These are phyloP conservation scores for Baronia brevicornis DNA, from an alignment of 2,888 invertebrate genomes.

Conservation along the genomic window DNA sequence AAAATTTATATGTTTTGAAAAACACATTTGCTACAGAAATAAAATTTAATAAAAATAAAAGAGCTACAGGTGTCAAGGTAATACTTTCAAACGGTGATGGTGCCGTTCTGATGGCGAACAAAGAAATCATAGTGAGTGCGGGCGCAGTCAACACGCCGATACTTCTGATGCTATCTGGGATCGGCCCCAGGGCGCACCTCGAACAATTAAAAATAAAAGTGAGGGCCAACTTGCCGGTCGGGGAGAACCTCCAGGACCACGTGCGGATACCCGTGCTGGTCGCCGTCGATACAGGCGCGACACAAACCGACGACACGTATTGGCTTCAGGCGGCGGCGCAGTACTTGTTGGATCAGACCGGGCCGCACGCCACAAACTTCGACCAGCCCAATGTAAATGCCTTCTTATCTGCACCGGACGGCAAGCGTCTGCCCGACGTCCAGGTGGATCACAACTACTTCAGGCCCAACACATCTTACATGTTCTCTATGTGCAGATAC, in stretches of 20 bases:
- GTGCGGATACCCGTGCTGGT: constrained; percentile 59
- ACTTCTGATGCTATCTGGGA: constrained; percentile 54
- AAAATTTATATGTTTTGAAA: constrained; percentile 52
- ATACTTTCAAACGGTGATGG: constrained; percentile 33
- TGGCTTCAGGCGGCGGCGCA: constrained; percentile 53
- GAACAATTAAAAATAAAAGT: constrained; percentile 41
- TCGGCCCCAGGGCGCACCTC: constrained; percentile 48
- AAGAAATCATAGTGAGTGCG: constrained; percentile 55
- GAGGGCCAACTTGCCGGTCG: constrained; percentile 47
- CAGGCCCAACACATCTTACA: constrained; percentile 48
- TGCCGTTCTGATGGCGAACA: constrained; percentile 38
- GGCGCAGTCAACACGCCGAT: constrained; percentile 55
- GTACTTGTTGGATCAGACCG: constrained; percentile 53
- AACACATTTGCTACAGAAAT: constrained; percentile 36
- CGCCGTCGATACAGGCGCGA: constrained; percentile 46
- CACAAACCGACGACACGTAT: constrained; percentile 37
- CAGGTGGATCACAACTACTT: constrained; percentile 67
- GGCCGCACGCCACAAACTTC: constrained; percentile 56
- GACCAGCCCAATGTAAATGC: constrained; percentile 63
- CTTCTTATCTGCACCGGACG: constrained; percentile 47
- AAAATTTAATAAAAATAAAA: constrained; percentile 24
- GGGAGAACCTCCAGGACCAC: constrained; percentile 67
- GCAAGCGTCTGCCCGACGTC: constrained; percentile 49
- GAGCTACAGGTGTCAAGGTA: constrained; percentile 42
- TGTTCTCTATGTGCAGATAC: constrained; percentile 44